Conservation (phyloP, 1,140 invertebrate genomes). For the Halesus radiatus region DNA sequence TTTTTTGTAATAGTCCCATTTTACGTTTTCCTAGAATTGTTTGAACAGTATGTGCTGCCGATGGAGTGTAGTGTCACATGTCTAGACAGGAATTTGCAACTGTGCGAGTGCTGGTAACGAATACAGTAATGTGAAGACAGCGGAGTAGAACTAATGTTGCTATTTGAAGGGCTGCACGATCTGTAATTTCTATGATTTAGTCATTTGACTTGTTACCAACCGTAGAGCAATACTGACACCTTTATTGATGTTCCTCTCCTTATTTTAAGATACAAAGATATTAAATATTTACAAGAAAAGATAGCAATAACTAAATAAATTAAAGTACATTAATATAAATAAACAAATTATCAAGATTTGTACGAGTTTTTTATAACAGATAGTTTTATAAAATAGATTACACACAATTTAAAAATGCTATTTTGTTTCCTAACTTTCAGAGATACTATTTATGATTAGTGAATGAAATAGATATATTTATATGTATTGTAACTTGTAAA, state of each 20-base stretch:
- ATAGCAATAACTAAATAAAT: slow-evolving; percentile 71
- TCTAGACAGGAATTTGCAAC: too few relatives aligned
- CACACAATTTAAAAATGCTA: slow-evolving; percentile 67
- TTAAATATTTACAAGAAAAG: slow-evolving; percentile 70
- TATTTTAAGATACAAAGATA: slow-evolving; percentile 70
- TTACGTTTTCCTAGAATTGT: too few relatives aligned
- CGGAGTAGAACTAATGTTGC: slow-evolving; percentile 63
- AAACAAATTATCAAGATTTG: slow-evolving; percentile 67
- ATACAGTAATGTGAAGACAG: slow-evolving; percentile 3
- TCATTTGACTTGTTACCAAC: slow-evolving; percentile 65
- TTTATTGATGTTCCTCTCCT: slow-evolving; percentile 72
- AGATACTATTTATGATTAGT: slow-evolving; percentile 71
- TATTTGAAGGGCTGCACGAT: slow-evolving; percentile 71
- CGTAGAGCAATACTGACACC: slow-evolving; percentile 69
- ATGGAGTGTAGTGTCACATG: too few relatives aligned
- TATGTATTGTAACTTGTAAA: slow-evolving; percentile 67
- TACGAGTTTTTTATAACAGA: slow-evolving; percentile 69
- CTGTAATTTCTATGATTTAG: slow-evolving; percentile 50
- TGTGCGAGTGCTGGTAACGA: too few relatives aligned
- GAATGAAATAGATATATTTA: slow-evolving; percentile 69
- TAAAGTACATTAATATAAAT: slow-evolving; percentile 57
- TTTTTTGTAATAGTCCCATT: too few relatives aligned
- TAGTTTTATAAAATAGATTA: slow-evolving; percentile 70
- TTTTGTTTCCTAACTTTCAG: slow-evolving; percentile 72
- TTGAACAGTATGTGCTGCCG: too few relatives aligned